Evolutionary conservation across 2,797 vertebrate genomes (phyloP).

Genomic region (Pempheris klunzingeri): DNA sequence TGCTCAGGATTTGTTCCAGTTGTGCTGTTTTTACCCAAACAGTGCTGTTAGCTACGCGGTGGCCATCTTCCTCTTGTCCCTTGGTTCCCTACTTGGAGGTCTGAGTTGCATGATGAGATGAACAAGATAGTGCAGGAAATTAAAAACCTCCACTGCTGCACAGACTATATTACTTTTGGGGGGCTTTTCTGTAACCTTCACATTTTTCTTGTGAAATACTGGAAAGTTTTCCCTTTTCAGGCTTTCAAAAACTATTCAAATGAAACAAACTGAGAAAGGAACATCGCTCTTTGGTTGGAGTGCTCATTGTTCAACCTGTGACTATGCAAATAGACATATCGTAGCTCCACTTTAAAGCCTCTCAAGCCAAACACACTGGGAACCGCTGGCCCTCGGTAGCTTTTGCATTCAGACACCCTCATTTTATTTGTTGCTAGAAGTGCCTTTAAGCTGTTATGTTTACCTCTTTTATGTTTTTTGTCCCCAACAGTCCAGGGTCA

Average conservation of each 20-base stretch:
- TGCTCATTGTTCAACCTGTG: neutral
- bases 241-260: neutral
- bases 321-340: neutral
- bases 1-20: too few species aligned
- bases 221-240: neutral
- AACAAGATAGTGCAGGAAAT: neutral
- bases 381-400: too few species aligned
- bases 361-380: neutral
- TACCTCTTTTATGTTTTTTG: neutral
- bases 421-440: neutral
- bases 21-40: neutral
- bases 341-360: neutral
- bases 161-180: neutral
- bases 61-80: too few species aligned
- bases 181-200: neutral
- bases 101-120: too few species aligned
- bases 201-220: neutral
- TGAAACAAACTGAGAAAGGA: neutral
- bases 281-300: neutral
- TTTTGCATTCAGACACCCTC: neutral
- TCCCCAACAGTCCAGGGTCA: slow-evolving; percentile 91
- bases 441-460: neutral
- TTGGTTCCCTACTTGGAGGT: too few species aligned
- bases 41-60: neutral
- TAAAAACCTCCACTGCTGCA: too few species aligned